Evolutionary conservation across 2,888 invertebrate species (phyloP).

Genomic region (Lycophotia porphyrea): DNA sequence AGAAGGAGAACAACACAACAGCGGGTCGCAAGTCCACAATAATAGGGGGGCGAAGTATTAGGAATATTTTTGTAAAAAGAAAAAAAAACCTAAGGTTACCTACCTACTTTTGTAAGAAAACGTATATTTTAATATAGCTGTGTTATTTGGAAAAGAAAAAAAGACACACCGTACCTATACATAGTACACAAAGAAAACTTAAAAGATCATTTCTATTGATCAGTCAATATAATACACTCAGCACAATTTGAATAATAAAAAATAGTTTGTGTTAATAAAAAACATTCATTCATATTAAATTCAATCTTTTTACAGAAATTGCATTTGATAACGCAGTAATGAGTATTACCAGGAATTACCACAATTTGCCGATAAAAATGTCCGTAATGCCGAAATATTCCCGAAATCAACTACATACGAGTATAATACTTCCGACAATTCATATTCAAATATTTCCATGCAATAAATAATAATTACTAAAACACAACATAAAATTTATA

Average conservation of each 20-base stretch:
- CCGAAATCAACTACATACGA: neutral
- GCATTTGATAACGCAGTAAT: neutral
- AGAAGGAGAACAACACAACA: no score
- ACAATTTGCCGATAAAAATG: neutral
- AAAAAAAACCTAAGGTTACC: neutral
- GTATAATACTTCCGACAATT: neutral
- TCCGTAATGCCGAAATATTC: neutral
- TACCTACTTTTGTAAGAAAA: neutral
- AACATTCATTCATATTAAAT: neutral
- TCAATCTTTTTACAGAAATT: neutral
- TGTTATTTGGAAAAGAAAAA: neutral
- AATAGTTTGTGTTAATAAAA: neutral
- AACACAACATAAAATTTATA: neutral
- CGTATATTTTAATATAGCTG: no score
- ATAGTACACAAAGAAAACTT: neutral
- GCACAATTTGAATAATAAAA: neutral
- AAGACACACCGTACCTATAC: neutral
- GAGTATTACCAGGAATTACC: neutral
- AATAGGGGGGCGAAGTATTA: conserved; percentile 7
- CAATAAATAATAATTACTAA: conserved; percentile 4
- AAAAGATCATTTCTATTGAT: neutral
- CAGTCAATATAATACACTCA: neutral
- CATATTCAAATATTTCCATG: conserved; percentile 2
- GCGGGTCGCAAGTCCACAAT: conserved; percentile 16
- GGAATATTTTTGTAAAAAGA: neutral